These are phyloP conservation scores for Graptemys geographica DNA, from an alignment of 2,797 vertebrate species.

Conservation along the genomic window DNA sequence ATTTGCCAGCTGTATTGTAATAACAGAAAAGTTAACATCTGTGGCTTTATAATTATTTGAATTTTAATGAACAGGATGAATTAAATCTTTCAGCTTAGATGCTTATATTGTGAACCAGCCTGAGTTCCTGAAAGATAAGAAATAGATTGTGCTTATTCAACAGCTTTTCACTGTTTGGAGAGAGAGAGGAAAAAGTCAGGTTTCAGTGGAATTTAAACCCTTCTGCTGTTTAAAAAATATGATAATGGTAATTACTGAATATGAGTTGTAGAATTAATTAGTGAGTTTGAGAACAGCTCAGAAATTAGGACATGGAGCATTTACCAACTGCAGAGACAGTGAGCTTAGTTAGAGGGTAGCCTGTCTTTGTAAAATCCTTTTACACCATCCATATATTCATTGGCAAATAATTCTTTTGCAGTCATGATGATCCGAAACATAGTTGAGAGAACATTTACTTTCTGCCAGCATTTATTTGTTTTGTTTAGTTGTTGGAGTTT, in stretches of 20 bases:
- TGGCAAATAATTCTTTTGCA: constrained; percentile 40
- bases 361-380: not conserved
- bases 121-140: constrained; percentile 63
- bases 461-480: constrained; percentile 52
- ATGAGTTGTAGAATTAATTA: constrained; percentile 64
- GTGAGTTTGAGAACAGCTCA: constrained; percentile 24
- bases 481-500: constrained; percentile 50
- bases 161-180: constrained; percentile 43
- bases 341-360: not conserved
- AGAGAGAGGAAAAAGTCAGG: constrained; percentile 60
- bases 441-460: constrained; percentile 42
- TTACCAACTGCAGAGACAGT: not conserved
- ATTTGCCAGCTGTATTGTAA: constrained; percentile 57
- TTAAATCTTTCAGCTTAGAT: constrained; percentile 72
- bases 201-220: constrained; percentile 70
- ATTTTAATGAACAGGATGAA: constrained; percentile 71
- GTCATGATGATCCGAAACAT: constrained; percentile 45
- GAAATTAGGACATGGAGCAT: constrained; percentile 27
- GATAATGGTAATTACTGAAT: constrained; percentile 55
- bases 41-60: constrained; percentile 71
- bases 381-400: not conserved
- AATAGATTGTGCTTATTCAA: constrained; percentile 62
- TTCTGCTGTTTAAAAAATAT: constrained; percentile 35
- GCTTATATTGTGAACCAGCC: constrained; percentile 38
- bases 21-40: constrained; percentile 70